phyloP scores from a whole-genome alignment of 1,140 invertebrate species.

The Pissodes strobi region DNA sequence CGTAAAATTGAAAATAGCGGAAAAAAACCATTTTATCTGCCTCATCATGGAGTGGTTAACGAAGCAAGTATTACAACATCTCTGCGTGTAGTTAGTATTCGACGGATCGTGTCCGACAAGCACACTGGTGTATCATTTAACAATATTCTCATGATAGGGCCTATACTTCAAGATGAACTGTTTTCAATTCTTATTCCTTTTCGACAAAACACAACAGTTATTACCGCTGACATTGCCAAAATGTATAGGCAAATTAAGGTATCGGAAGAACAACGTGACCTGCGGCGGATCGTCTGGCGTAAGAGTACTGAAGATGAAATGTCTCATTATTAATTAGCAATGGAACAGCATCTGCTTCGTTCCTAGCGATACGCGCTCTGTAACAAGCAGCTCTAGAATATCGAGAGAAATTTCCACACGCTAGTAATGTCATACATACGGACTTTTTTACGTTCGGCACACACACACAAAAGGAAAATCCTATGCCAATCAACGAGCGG shows the following conservation, averaged over 20 bases:
- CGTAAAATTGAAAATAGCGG: too few relatives aligned
- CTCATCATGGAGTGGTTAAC: constrained; percentile 55
- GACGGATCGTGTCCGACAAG: constrained; percentile 46
- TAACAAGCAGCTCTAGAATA: too few relatives aligned
- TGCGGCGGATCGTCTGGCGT: constrained; percentile 57
- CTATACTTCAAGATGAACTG: constrained; percentile 45
- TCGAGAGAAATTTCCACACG: too few relatives aligned
- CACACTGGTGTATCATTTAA: constrained; percentile 41
- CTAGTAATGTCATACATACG: too few relatives aligned
- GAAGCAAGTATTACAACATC: constrained; percentile 46
- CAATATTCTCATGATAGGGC: constrained; percentile 36
- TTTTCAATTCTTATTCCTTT: constrained; percentile 45
- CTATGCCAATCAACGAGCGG: too few relatives aligned
- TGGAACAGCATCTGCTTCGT: too few relatives aligned
- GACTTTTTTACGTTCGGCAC: too few relatives aligned
- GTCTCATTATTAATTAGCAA: too few relatives aligned
- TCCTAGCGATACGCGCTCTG: too few relatives aligned
- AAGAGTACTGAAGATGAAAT: background rate
- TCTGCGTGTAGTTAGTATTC: constrained; percentile 51
- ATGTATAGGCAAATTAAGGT: constrained; percentile 56
- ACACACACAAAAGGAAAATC: too few relatives aligned
- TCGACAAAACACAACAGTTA: constrained; percentile 42
- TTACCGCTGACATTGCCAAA: constrained; percentile 47
- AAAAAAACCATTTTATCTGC: constrained; percentile 49
- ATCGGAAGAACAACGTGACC: constrained; percentile 43